These are phyloP conservation scores for Orthosia gracilis DNA, from an alignment of 2,888 invertebrate species.

Conservation along the genomic window DNA sequence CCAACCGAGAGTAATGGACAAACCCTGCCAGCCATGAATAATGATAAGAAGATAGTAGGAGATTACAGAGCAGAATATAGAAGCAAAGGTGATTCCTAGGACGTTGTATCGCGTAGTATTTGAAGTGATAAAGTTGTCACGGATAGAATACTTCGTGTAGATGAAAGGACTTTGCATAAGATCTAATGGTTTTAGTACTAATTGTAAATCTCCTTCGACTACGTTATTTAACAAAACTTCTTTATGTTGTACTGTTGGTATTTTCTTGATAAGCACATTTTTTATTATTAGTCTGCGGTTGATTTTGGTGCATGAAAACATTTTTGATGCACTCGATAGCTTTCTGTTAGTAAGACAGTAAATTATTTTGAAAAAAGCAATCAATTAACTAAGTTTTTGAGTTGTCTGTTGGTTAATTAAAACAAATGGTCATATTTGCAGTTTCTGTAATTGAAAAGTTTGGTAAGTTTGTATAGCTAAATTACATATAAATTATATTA, in stretches of 20 bases:
- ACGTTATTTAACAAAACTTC: slow-evolving; percentile 37
- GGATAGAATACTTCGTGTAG: slow-evolving; percentile 49
- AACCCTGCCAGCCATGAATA: background rate
- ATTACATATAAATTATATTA: no score
- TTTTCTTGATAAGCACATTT: slow-evolving; percentile 22
- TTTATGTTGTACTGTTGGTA: background rate
- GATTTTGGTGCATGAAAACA: slow-evolving; percentile 10
- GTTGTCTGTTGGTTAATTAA: background rate
- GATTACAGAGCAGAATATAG: slow-evolving; percentile 7
- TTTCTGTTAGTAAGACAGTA: background rate
- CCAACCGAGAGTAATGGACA: slow-evolving; percentile 1
- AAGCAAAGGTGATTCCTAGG: background rate
- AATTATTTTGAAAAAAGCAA: slow-evolving; percentile 17
- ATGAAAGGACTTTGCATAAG: slow-evolving; percentile 46
- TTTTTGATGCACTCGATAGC: slow-evolving; percentile 3
- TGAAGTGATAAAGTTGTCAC: slow-evolving; percentile 35
- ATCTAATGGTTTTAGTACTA: slow-evolving; percentile 27
- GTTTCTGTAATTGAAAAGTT: background rate
- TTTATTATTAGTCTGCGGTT: slow-evolving; percentile 24
- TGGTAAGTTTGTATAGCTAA: no score
- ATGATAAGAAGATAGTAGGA: background rate
- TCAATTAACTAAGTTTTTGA: slow-evolving; percentile 15
- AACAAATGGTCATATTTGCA: background rate
- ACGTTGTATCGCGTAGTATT: slow-evolving; percentile 19
- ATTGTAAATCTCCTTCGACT: slow-evolving; percentile 30